These are phyloP conservation scores for Myiopsitta monachus DNA, from an alignment of 2,113 vertebrate species.

Conservation along the genomic window DNA sequence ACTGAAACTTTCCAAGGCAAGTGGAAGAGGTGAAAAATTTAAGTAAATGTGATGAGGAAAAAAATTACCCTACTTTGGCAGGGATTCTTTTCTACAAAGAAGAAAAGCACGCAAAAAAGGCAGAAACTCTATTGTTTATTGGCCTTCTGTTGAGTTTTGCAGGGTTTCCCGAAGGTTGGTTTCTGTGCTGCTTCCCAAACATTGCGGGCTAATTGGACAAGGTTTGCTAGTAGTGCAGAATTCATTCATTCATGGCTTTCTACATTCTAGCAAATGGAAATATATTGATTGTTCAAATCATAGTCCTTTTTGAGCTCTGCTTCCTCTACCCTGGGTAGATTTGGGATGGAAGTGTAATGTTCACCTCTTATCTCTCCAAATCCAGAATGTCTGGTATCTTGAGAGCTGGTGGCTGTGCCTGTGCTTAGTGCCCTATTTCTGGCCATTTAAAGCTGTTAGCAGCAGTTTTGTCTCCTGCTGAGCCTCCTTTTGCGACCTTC, in stretches of 20 bases:
- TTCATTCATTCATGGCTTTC: not conserved
- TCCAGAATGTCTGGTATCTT: not conserved
- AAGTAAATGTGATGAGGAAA: not conserved
- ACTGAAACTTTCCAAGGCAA: not conserved
- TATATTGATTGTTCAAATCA: not conserved
- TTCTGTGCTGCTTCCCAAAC: not conserved
- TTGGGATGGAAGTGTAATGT: not conserved
- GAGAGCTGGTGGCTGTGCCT: not conserved
- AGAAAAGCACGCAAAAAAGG: not conserved
- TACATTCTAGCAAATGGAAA: not conserved
- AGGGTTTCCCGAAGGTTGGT: not conserved
- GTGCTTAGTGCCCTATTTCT: not conserved
- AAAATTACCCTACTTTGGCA: not conserved
- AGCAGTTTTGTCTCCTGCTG: not conserved
- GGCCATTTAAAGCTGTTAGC: not conserved
- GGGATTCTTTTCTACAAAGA: not conserved
- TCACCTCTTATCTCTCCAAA: not conserved
- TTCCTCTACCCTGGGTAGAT: not conserved
- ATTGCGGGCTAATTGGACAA: rapidly evolving
- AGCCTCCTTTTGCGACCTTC: not conserved
- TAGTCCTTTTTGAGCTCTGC: not conserved
- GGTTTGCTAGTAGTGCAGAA: not conserved
- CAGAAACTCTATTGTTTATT: not conserved
- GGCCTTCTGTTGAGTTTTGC: not conserved
- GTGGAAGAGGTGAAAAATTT: not conserved